A percentile compares a stretch with the other conserved stretches of the same genome.
phyloP scores from a whole-genome alignment of 2,113 vertebrate species.

The Physeter macrocephalus region DNA sequence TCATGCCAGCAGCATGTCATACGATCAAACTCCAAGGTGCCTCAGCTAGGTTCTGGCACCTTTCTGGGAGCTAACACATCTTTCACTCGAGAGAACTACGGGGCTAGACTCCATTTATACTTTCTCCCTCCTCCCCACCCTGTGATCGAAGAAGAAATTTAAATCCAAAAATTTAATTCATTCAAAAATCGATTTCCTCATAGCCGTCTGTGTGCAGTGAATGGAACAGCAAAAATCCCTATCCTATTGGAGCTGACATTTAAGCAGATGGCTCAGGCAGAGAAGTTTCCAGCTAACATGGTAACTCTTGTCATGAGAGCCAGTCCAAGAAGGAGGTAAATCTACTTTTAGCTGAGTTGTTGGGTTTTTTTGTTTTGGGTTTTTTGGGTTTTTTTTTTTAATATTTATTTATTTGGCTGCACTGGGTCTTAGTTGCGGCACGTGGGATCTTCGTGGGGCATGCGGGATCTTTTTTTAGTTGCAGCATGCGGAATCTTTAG shows the following conservation, averaged over 20 bases:
- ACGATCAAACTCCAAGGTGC: not conserved
- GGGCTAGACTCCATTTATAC: not conserved
- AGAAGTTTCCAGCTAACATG: not conserved
- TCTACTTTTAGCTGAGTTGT: not conserved
- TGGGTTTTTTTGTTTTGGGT: fast-evolving
- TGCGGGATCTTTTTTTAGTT: too few relatives aligned
- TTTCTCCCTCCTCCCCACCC: not conserved
- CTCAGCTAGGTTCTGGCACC: not conserved
- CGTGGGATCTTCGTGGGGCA: too few relatives aligned
- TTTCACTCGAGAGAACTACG: not conserved
- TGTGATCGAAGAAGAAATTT: not conserved
- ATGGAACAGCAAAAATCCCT: not conserved
- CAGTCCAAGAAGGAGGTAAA: not conserved
- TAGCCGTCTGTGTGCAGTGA: not conserved
- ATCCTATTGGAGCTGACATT: not conserved
- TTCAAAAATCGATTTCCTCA: not conserved
- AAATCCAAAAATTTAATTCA: not conserved
- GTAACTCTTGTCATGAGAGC: not conserved
- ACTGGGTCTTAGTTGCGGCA: too few relatives aligned
- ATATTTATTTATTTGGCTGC: too few relatives aligned
- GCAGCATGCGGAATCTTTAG: too few relatives aligned
- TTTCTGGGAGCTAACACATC: not conserved
- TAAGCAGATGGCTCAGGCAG: constrained; percentile 33
- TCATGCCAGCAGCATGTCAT: not conserved
- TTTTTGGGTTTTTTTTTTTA: too few relatives aligned